These are phyloP conservation scores for Bolinopsis microptera DNA, from an alignment of 37 sponge, comb jelly and placozoan genomes.

Conservation along the genomic window DNA sequence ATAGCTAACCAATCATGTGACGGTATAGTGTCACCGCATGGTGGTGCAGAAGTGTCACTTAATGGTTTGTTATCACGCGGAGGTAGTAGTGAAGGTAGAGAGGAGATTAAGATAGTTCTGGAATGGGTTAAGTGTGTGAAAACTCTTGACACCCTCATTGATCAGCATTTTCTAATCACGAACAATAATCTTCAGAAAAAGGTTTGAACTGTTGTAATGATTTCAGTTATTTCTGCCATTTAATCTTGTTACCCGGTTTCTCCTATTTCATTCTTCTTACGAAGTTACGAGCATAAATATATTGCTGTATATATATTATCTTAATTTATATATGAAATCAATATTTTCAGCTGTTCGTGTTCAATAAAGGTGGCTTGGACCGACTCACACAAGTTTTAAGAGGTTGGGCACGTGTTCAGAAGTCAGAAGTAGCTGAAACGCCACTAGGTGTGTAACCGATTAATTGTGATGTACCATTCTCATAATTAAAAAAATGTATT, in stretches of 20 bases:
- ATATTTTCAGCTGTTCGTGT: constrained; percentile 42
- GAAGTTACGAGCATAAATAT: no score
- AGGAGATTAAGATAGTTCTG: neutral
- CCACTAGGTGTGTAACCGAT: no score
- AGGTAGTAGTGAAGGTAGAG: neutral
- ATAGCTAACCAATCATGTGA: neutral
- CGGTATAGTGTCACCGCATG: neutral
- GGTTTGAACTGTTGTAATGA: neutral
- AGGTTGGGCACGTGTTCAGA: constrained; percentile 16
- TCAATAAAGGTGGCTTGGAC: constrained; percentile 27
- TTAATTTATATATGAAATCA: no score
- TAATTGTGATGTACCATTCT: neutral
- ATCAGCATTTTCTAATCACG: constrained; percentile 31
- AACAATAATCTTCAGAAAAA: constrained; percentile 13
- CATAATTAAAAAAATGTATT: neutral
- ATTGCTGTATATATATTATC: no score
- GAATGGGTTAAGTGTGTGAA: constrained; percentile 45
- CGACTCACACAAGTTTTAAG: constrained; percentile 8
- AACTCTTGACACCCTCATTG: constrained; percentile 14
- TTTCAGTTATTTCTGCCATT: neutral
- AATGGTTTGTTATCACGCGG: neutral
- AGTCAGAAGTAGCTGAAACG: constrained; percentile 15
- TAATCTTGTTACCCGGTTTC: no score
- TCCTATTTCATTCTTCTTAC: no score
- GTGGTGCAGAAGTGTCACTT: neutral